phyloP scores from a whole-genome alignment of 2,113 vertebrate genomes.

The Zosterops pallidus region DNA sequence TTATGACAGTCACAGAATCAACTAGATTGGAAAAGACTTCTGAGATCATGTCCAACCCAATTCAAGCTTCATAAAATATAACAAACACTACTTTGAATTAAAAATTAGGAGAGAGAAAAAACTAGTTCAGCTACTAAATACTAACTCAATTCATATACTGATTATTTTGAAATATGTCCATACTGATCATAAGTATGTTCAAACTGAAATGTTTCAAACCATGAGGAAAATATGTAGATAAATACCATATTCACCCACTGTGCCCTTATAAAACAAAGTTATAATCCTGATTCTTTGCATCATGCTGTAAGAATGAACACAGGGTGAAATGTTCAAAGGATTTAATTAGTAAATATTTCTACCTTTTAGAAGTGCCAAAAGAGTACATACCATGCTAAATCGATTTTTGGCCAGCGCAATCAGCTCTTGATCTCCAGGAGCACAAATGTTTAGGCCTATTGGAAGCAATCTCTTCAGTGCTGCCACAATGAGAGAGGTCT shows the following conservation, averaged over 20 bases:
- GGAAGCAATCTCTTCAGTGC: constrained; percentile 91
- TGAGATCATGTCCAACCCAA: neutral
- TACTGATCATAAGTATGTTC: neutral
- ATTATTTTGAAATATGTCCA: neutral
- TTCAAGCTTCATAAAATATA: neutral
- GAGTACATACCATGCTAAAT: constrained; percentile 83
- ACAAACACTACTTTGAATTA: neutral
- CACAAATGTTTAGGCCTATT: constrained; percentile 92
- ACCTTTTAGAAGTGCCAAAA: neutral
- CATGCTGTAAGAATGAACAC: neutral
- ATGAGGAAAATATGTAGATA: neutral
- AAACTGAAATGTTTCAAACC: neutral
- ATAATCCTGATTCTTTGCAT: neutral
- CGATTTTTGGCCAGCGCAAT: constrained; percentile 90
- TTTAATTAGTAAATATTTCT: neutral
- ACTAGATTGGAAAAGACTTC: neutral
- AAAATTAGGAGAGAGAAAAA: neutral
- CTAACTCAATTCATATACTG: neutral
- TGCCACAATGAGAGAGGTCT: constrained; percentile 93
- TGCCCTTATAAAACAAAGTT: neutral
- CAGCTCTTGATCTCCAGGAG: constrained; percentile 94
- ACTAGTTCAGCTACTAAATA: neutral
- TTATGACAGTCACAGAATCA: neutral
- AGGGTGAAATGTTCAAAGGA: neutral
- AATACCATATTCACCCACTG: neutral